phyloP scores from a whole-genome alignment of 2,797 vertebrate species.

The Megalops cyprinoides region DNA sequence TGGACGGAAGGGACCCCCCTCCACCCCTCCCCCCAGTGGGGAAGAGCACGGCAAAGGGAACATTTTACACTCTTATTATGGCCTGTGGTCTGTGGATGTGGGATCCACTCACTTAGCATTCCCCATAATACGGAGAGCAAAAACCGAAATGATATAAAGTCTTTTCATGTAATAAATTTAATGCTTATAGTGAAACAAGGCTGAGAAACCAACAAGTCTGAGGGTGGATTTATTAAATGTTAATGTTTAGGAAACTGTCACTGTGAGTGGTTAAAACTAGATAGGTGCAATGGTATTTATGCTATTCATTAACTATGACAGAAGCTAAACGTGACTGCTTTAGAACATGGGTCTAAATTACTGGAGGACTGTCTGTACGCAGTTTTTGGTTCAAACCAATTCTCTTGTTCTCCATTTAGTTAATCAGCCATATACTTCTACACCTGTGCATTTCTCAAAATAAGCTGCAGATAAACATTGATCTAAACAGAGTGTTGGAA shows the following conservation, averaged over 20 bases:
- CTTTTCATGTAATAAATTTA: conserved; percentile 38
- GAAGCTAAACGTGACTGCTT: background rate
- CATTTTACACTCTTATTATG: conserved; percentile 29
- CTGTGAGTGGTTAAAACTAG: background rate
- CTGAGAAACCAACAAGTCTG: background rate
- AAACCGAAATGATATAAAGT: conserved; percentile 29
- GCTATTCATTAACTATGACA: too few relatives aligned
- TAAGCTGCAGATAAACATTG: too few relatives aligned
- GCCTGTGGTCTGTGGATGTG: conserved; percentile 29
- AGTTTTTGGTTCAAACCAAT: too few relatives aligned
- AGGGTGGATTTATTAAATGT: too few relatives aligned
- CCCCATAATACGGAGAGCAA: background rate
- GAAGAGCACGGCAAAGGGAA: conserved; percentile 24
- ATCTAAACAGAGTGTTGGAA: background rate
- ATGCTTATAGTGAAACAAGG: conserved; percentile 28
- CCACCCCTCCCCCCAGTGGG: background rate
- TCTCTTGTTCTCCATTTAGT: too few relatives aligned
- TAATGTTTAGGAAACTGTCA: too few relatives aligned
- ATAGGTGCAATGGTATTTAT: too few relatives aligned
- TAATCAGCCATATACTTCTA: too few relatives aligned
- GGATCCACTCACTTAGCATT: conserved; percentile 27
- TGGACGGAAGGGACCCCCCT: conserved; percentile 28
- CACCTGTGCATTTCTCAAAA: too few relatives aligned
- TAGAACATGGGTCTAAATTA: too few relatives aligned
- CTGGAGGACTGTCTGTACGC: too few relatives aligned